Base-by-base conservation (phyloP, 2,888 invertebrate species). In the Synergus gifuensis region DNA sequence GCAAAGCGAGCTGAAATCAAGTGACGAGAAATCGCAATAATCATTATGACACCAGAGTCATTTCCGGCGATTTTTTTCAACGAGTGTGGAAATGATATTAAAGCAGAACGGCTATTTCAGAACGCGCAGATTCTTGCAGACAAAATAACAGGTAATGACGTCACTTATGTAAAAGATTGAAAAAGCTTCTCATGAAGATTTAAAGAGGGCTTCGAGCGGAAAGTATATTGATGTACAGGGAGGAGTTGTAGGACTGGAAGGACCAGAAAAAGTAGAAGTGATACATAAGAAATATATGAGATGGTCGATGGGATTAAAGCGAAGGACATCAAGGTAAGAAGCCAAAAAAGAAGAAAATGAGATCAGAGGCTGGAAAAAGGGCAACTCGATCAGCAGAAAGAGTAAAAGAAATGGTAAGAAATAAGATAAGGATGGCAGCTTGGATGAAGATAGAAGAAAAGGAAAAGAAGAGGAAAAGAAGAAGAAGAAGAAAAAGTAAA, bases 231-330 rank as follows among this genome's bases (percentile, higher is more conserved):
- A 73, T 54, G 73, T 73, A 54, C 54, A 73, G 73, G 73, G 73
- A 12, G 73, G 54, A 73, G 54, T 73, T 73, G 54, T 73, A 73
- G 73, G 54, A 73, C 54, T 73, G 42, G 54, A n/a, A 73, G 36
- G 36, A 73, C n/a, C 73, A 73, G 73, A 73, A 73, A 67, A 73
- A 73, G 54, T 73, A 54, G 36, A 73, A 73, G 73, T 73, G 54
- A 73, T 73, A 54, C 73, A 73, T 73, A 58, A 73, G 73, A 58
- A 73, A 54, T 73, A 73, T 73, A 73, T 73, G 73, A 73, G 73
- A 73, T 73, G 73, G 73, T 73, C 36, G 73, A 40, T 73, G 73
- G 40, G 73, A 73, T 73, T 73, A 73, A 73, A 73, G 54, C 73
- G 73, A 73, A 73, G 73, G 73, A 73, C 54, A 54, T 73, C 73